Evolutionary conservation across 1,140 invertebrate species (phyloP).

Genomic region (Temnothorax nylanderi): DNA sequence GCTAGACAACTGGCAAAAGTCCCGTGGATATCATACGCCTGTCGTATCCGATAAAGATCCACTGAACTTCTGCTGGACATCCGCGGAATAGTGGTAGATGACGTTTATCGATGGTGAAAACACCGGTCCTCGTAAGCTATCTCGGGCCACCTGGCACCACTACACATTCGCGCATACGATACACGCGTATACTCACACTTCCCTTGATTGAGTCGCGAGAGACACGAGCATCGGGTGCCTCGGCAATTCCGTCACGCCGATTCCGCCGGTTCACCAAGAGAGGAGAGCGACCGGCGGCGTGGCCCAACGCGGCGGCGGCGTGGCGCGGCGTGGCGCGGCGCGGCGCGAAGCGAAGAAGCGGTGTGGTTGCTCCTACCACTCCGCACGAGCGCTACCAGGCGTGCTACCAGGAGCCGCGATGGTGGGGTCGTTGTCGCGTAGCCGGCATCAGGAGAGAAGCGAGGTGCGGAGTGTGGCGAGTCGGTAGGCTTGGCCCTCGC

Average conservation of each 20-base stretch:
- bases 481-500: slow-evolving; percentile 68
- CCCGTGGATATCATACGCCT: background rate
- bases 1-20: background rate
- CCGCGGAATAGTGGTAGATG: background rate
- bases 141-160: slow-evolving; percentile 24
- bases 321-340: background rate
- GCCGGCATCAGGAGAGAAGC: slow-evolving; percentile 32
- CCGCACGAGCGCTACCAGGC: slow-evolving; percentile 61
- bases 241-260: background rate
- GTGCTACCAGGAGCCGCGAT: slow-evolving; percentile 59
- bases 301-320: background rate
- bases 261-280: slow-evolving; percentile 25
- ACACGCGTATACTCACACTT: background rate
- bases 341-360: background rate
- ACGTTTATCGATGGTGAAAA: slow-evolving; percentile 16
- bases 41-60: background rate
- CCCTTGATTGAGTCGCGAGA: slow-evolving; percentile 24
- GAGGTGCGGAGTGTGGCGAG: slow-evolving; percentile 36
- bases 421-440: slow-evolving; percentile 58
- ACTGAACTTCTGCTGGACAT: background rate
- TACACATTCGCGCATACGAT: background rate
- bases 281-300: slow-evolving; percentile 18
- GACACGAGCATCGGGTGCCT: slow-evolving; percentile 4
- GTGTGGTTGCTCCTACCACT: slow-evolving; percentile 32
- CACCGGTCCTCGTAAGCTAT: background rate